phyloP scores from a whole-genome alignment of 2,113 vertebrate genomes.

The Cyphomyrus plagiostoma region DNA sequence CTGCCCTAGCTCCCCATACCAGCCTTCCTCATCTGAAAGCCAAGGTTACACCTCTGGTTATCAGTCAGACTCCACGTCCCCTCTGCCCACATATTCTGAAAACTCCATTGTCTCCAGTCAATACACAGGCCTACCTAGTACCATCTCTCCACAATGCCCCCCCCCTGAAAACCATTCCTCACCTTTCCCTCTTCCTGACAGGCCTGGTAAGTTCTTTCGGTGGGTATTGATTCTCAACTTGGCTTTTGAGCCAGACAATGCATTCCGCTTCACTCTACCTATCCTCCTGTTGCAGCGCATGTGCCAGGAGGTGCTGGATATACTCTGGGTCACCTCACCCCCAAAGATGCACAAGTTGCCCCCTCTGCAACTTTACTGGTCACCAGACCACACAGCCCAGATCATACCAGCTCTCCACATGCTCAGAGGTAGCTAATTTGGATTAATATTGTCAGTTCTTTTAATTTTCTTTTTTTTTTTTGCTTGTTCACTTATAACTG shows the following conservation, averaged over 20 bases:
- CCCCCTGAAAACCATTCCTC: constrained; percentile 25
- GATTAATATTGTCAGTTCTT: background rate
- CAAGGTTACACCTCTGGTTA: constrained; percentile 59
- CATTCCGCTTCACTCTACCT: background rate
- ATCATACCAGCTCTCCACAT: constrained; percentile 67
- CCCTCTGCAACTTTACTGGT: constrained; percentile 39
- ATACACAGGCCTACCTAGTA: constrained; percentile 36
- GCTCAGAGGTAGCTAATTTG: constrained; percentile 56
- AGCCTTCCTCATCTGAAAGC: constrained; percentile 56
- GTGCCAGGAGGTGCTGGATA: background rate
- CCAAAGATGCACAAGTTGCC: constrained; percentile 37
- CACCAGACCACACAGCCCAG: constrained; percentile 60
- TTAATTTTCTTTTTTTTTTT: background rate
- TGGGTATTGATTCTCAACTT: constrained; percentile 20
- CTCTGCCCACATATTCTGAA: constrained; percentile 33
- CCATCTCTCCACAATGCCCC: background rate
- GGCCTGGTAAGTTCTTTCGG: constrained; percentile 41
- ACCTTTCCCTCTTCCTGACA: constrained; percentile 30
- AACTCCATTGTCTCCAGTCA: constrained; percentile 41
- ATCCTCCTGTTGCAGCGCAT: background rate
- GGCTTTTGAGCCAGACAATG: no score
- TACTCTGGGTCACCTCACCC: constrained; percentile 42
- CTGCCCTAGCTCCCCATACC: constrained; percentile 57
- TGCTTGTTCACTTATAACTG: background rate
- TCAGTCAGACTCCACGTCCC: constrained; percentile 58